These are phyloP conservation scores for Budorcas taxicolor DNA, from an alignment of 2,113 vertebrate species.

Conservation along the genomic window DNA sequence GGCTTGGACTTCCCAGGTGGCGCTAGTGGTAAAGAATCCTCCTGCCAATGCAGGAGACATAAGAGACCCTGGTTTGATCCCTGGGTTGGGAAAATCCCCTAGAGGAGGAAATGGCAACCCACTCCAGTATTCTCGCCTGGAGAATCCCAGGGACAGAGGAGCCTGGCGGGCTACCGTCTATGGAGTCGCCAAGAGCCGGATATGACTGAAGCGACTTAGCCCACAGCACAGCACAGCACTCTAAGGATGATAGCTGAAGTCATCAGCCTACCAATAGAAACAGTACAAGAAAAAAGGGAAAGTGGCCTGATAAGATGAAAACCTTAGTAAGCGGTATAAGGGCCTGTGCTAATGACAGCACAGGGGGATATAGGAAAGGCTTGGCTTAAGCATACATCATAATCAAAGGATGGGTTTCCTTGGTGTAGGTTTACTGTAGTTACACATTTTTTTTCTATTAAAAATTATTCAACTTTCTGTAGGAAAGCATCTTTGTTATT, in stretches of 20 bases:
- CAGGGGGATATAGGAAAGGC: not conserved
- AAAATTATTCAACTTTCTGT: not conserved
- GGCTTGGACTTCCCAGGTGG: not conserved
- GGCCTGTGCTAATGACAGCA: not conserved
- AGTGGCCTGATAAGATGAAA: conserved; percentile 9
- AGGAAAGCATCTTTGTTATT: not conserved
- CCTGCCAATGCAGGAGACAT: not conserved
- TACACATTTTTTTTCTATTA: not conserved
- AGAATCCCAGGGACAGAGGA: not conserved
- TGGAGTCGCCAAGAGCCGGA: not conserved
- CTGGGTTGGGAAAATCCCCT: not conserved
- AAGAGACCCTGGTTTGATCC: not conserved
- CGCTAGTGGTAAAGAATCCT: not conserved
- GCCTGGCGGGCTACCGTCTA: not conserved
- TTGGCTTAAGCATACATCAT: not conserved
- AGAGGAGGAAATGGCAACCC: not conserved
- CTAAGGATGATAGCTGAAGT: conserved; percentile 32
- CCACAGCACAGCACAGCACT: not conserved
- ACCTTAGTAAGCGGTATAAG: not conserved
- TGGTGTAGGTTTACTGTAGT: not conserved
- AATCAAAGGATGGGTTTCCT: not conserved
- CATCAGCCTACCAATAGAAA: conserved; percentile 34
- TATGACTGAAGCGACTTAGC: not conserved
- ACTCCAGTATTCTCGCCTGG: not conserved
- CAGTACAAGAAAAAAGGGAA: conserved; percentile 23